Conservation (phyloP, 2,888 invertebrate genomes). For the Leptogaster cylindrica region DNA sequence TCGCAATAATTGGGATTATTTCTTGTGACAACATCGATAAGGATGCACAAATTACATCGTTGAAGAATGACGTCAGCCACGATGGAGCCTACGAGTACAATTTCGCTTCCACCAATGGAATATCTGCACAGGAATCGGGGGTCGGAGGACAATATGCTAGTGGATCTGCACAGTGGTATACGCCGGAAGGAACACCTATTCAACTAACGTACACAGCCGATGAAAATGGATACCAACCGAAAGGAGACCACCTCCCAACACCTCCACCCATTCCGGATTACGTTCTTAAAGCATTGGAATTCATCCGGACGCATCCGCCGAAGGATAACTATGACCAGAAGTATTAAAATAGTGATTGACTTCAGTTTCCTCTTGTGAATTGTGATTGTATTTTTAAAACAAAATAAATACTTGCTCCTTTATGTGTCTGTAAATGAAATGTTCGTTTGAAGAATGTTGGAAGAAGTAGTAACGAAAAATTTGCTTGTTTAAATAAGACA, state of each 20-base stretch:
- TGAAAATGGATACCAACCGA: constrained; percentile 45
- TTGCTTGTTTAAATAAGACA: background rate
- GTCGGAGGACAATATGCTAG: constrained; percentile 64
- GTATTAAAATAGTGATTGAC: constrained; percentile 8
- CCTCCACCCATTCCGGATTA: constrained; percentile 46
- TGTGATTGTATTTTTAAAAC: background rate
- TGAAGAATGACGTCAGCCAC: constrained; percentile 41
- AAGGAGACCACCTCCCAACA: constrained; percentile 45
- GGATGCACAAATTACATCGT: constrained; percentile 45
- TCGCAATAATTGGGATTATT: constrained; percentile 18
- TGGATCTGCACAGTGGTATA: constrained; percentile 43
- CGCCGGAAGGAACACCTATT: constrained; percentile 43
- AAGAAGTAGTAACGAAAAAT: background rate
- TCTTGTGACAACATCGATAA: constrained; percentile 44
- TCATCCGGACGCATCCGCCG: constrained; percentile 43
- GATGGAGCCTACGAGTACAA: constrained; percentile 62
- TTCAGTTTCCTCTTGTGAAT: background rate
- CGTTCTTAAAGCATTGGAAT: constrained; percentile 42
- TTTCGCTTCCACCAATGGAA: constrained; percentile 69
- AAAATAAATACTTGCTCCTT: background rate
- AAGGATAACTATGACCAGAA: constrained; percentile 33
- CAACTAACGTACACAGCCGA: constrained; percentile 43
- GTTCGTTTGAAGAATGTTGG: background rate
- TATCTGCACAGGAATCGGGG: constrained; percentile 66
- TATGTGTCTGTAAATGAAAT: background rate